These are phyloP conservation scores for Musca vetustissima DNA, from an alignment of 1,140 invertebrate genomes.

Conservation along the genomic window DNA sequence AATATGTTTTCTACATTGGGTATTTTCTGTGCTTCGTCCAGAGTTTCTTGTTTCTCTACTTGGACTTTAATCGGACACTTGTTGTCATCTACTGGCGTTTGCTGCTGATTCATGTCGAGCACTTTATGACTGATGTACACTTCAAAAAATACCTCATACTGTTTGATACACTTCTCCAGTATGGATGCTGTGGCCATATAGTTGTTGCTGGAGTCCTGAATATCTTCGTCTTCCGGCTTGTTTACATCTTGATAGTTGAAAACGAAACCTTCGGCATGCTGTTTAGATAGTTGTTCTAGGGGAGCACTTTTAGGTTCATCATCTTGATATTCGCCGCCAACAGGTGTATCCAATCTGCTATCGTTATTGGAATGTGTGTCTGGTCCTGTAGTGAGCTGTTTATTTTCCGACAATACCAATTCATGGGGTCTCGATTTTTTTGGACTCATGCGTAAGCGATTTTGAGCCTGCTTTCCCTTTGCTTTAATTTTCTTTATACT, in stretches of 20 bases:
- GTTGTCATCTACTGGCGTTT: slow-evolving; percentile 21
- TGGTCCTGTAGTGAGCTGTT: slow-evolving; percentile 9
- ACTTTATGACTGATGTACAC: slow-evolving; percentile 47
- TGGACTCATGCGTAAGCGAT: slow-evolving; percentile 40
- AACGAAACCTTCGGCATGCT: slow-evolving; percentile 30
- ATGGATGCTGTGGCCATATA: slow-evolving; percentile 55
- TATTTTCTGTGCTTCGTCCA: neutral
- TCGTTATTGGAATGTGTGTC: slow-evolving; percentile 27
- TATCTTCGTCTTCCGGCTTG: slow-evolving; percentile 27
- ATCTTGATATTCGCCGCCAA: slow-evolving; percentile 25
- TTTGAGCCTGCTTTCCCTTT: slow-evolving; percentile 43
- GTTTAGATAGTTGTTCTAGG: slow-evolving; percentile 31
- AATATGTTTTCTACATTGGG: slow-evolving; percentile 40
- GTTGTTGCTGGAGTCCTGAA: slow-evolving; percentile 13
- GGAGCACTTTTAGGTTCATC: slow-evolving; percentile 45
- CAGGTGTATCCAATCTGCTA: slow-evolving; percentile 13
- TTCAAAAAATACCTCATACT: slow-evolving; percentile 66
- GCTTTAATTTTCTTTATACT: slow-evolving; percentile 53
- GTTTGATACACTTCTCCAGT: slow-evolving; percentile 65
- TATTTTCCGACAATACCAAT: slow-evolving; percentile 25
- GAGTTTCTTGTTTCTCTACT: slow-evolving; percentile 36
- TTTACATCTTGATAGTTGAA: slow-evolving; percentile 32
- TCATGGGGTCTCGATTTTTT: slow-evolving; percentile 48
- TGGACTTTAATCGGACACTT: slow-evolving; percentile 45
- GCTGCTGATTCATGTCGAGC: slow-evolving; percentile 34